Base-by-base conservation (phyloP, 2,113 vertebrate genomes). In the Steatornis caripensis region DNA sequence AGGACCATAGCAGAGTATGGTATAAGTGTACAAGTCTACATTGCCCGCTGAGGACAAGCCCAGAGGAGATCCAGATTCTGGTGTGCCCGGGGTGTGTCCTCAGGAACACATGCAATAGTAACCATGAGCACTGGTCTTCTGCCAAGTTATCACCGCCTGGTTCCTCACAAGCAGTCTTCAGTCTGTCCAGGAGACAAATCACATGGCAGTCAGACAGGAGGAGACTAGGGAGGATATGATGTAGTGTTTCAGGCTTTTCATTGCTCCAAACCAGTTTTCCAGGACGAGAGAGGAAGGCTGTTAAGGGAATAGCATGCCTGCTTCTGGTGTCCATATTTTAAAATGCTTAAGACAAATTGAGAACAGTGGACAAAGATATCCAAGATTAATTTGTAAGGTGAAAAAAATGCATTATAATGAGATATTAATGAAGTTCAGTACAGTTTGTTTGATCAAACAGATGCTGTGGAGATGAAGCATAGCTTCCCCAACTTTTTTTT, bases 351-450 rank as follows among this genome's bases (percentile, higher is more conserved):
- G 72, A 66, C 6, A 90, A 83, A 76, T 61, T 75, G 15, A 78
- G 46, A 65, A 77, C 6, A 8, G 10, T 32, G 65, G 30, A 51
- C 34, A 84, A 89, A 91, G 27, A 87, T 20, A 49, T 32, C 17
- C 14, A 74, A 62, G 64, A 92, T 45, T 76, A 51, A 94, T 79
- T 82, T 64, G 11, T 4, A 65, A 81, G 78, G 11, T 26, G 4
- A 57, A 84, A 87, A 79, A 36, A 45, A 30, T 2, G 8, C 45
- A 29, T 82, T 75, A 53, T 77, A 66, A 74, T 26, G 21, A 55
- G 48, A 85, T 20, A 84, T 78, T 78, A 70, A 90, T 94, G 51
- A 83, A 79, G 34, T 82, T 76, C 32, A 19, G 51, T 79, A 57
- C 16, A 71, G 68, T 89, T 70, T 75, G 6, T 62, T 75, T 83